A percentile compares a stretch with the other conserved stretches of the same genome.
These are phyloP conservation scores for Platyura marginata DNA, from an alignment of 1,140 invertebrate species.

Conservation along the genomic window DNA sequence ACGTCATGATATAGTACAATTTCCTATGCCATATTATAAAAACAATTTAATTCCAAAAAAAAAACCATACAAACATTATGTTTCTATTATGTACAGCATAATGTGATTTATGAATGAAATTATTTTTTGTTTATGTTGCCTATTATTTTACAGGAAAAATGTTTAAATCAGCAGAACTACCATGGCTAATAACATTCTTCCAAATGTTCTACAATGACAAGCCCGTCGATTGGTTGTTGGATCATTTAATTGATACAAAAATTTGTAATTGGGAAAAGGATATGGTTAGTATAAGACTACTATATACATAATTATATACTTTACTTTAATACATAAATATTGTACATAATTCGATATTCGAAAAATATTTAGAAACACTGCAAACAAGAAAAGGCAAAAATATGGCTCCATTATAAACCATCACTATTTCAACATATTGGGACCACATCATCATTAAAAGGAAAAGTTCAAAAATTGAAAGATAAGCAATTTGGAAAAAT, in stretches of 20 bases:
- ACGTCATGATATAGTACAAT: no score
- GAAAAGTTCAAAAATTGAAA: slow-evolving; percentile 94
- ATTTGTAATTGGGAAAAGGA: slow-evolving; percentile 76
- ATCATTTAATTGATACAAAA: slow-evolving; percentile 78
- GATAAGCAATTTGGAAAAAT: slow-evolving; percentile 87
- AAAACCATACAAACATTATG: not conserved
- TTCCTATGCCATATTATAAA: no score
- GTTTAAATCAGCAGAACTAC: slow-evolving; percentile 77
- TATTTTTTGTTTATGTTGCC: not conserved
- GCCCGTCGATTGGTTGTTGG: slow-evolving; percentile 91
- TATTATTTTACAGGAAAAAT: slow-evolving; percentile 52
- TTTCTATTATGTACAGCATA: not conserved
- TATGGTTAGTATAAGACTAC: slow-evolving; percentile 49
- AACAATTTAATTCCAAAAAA: not conserved
- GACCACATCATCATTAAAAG: slow-evolving; percentile 84
- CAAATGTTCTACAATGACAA: slow-evolving; percentile 89
- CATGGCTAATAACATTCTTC: slow-evolving; percentile 81
- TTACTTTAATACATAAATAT: no score
- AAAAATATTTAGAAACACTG: slow-evolving; percentile 94
- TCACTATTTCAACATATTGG: slow-evolving; percentile 95
- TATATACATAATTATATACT: no score
- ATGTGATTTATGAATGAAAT: not conserved
- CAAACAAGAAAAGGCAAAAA: slow-evolving; percentile 52
- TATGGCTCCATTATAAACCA: slow-evolving; percentile 79
- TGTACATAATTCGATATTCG: no score